Evolutionary conservation across 2,888 invertebrate genomes (phyloP), one percentile per base, ranked within the genome.

Genomic region (Polietes domitor): DNA sequence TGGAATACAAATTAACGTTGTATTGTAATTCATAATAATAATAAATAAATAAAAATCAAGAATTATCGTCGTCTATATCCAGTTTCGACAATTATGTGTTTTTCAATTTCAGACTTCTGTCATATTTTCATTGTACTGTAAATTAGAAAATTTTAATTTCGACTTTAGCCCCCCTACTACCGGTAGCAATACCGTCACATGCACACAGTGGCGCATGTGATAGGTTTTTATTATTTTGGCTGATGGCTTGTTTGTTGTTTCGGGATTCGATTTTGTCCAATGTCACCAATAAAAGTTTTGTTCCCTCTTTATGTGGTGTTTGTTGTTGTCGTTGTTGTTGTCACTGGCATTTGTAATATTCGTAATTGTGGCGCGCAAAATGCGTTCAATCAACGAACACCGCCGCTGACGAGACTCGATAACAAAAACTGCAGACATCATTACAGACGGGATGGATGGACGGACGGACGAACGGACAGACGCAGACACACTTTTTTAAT

Each of bases 331-430:
- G 55, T 55, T 55, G 21, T 7, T 32, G 37, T 26, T 32, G 41
- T 58, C 26, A 58, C 3, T 53, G 65, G 41, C 12, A 68, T 68
- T 68, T 65, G 68, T 68, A 68, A 41, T 68, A 43, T 24, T 41
- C 68, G 68, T 68, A 73, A 61, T 73, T 73, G 73, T 61, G 73
- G 73, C 73, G 73, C 73, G 58, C 26, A 73, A 73, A 55, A 41
- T 73, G 43, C 26, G 5, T 72, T 55, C 21, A 32, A 55, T 68
- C 7, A 26, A 43, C n/a, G 28, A 26, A 41, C 68, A 58, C 21
- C 24, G 37, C 78, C 82, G 63, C 75, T 75, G 78, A 79, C 53
- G 65, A 63, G 77, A 19, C 75, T 72, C 73, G 81, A 84, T 78
- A 70, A 63, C 61, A 76, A 65, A 53, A 73, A 63, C 47, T 78